phyloP scores from a whole-genome alignment of 2,888 invertebrate species.

The Clanis bilineata region DNA sequence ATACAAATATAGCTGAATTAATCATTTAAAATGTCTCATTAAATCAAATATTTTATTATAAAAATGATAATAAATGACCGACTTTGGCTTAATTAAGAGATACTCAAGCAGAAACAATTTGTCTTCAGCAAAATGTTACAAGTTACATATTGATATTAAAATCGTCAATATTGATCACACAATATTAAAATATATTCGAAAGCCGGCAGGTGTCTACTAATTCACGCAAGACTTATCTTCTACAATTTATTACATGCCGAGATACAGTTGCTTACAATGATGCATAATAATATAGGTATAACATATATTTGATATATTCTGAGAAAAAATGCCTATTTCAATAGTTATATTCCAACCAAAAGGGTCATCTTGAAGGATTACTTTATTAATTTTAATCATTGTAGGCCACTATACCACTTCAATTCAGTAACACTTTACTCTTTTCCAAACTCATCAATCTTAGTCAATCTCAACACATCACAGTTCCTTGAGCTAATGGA shows the following conservation, averaged over 20 bases:
- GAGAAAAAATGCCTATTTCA: background rate
- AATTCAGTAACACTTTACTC: background rate
- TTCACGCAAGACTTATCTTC: background rate
- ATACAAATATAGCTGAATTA: background rate
- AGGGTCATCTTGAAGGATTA: too few relatives aligned
- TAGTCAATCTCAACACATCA: constrained; percentile 15
- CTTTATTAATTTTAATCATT: too few relatives aligned
- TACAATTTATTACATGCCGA: too few relatives aligned
- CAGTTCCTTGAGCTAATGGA: constrained; percentile 9
- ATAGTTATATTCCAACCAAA: too few relatives aligned
- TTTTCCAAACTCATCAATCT: constrained; percentile 4
- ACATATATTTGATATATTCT: background rate
- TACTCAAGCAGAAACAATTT: background rate
- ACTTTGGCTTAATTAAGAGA: background rate
- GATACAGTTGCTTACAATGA: too few relatives aligned
- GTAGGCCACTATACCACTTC: background rate
- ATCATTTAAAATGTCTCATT: background rate
- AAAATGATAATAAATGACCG: background rate
- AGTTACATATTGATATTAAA: background rate
- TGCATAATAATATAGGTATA: too few relatives aligned
- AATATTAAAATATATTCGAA: background rate
- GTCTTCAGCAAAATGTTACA: background rate
- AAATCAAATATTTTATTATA: background rate
- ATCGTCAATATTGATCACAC: background rate
- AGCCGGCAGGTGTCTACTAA: background rate